Evolutionary conservation across 1,140 invertebrate genomes (phyloP).

Genomic region (Drosophila hydei): DNA sequence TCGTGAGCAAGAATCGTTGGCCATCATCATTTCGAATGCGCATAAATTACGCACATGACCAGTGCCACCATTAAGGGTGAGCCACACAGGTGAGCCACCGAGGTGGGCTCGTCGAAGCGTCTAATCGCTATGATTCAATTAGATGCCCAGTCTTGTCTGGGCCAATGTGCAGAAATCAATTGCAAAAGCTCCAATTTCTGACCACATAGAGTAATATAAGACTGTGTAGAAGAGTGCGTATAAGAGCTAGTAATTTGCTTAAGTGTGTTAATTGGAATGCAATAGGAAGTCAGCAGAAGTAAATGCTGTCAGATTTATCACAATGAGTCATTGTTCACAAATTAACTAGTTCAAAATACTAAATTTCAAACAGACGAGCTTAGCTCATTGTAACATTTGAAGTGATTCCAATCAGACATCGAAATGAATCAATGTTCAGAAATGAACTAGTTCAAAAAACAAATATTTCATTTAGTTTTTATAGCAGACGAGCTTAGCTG

Average conservation of each 20-base stretch:
- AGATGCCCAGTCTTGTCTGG: slow-evolving; percentile 10
- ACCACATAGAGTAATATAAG: too few relatives aligned
- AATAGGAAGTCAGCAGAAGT: too few relatives aligned
- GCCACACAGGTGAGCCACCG: background rate
- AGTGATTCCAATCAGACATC: too few relatives aligned
- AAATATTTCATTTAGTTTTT: too few relatives aligned
- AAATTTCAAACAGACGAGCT: too few relatives aligned
- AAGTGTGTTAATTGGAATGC: slow-evolving; percentile 18
- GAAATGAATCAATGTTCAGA: too few relatives aligned
- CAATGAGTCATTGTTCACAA: too few relatives aligned
- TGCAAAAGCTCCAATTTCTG: too few relatives aligned
- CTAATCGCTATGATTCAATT: slow-evolving; percentile 57
- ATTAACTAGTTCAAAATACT: too few relatives aligned
- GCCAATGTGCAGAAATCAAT: slow-evolving; percentile 31
- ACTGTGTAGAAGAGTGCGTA: background rate
- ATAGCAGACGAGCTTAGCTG: too few relatives aligned
- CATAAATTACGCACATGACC: slow-evolving; percentile 62
- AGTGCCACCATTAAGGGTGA: background rate
- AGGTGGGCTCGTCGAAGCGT: slow-evolving; percentile 13
- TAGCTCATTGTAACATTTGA: background rate
- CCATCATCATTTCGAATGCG: slow-evolving; percentile 51
- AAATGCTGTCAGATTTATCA: too few relatives aligned
- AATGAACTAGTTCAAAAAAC: too few relatives aligned
- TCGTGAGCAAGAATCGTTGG: slow-evolving; percentile 31
- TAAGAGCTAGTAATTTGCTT: slow-evolving; percentile 3